Base-by-base conservation (phyloP, 2,797 vertebrate species). In the Arctocebus calabarensis region DNA sequence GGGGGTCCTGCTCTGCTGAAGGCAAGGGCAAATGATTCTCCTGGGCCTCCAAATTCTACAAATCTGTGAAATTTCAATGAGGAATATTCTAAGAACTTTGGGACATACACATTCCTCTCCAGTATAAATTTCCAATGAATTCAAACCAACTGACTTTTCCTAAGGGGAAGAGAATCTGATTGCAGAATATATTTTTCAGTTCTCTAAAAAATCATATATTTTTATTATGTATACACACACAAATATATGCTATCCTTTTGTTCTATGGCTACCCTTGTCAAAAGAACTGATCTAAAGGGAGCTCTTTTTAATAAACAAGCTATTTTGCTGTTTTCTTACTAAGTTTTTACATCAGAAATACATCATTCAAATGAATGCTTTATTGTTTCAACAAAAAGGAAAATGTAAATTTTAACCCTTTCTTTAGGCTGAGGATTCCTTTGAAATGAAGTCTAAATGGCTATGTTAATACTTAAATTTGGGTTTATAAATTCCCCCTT, bases 1-100 rank as follows among this genome's bases (percentile, higher is more conserved):
- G 19, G 83, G 66, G 6, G 7, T 32, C 68, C 55, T 82, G 61
- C 43, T 74, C 84, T 14, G 61, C 57, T 74, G 74, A 83, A 92
- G 93, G 84, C 75, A 81, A 92, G 73, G 92, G 90, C 19, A 16
- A 95, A 14, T 55, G 75, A 57, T 90, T 97, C 59, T 97, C 78
- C 73, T 57, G 66, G 93, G 68, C 94, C 74, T 90, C 96, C 93
- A 95, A 82, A 95, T 97, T 96, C 95, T 88, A 95, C 90, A 90
- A 85, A 91, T 43, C 61, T 92, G 95, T 96, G 92, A 93, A 97
- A 97, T 97, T 97, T 96, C 97, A 97, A 93, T 96, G 96, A 97
- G 89, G 96, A 97, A 84, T 96, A 97, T 97, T 97, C 97, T 97
- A 97, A 98, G 97, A 98, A 97, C 88, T 96, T 93, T 93, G 82